Evolutionary conservation across 2,797 vertebrate species (phyloP).

Genomic region (Potorous gilbertii): DNA sequence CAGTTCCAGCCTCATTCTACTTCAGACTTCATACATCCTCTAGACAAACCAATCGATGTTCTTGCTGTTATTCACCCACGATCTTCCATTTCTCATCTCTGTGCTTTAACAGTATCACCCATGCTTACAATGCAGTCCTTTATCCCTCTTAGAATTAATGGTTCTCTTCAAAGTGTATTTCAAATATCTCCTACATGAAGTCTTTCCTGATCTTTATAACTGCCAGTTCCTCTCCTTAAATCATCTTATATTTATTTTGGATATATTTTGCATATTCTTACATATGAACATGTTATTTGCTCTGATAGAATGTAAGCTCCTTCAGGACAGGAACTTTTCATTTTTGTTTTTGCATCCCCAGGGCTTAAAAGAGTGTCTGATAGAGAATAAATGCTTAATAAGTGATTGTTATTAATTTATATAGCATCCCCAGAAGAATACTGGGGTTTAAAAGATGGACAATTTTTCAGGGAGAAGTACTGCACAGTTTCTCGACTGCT

Average conservation of each 20-base stretch:
- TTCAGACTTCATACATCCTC: neutral
- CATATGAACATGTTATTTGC: neutral
- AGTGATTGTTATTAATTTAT: neutral
- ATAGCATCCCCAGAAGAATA: neutral
- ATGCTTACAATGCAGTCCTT: neutral
- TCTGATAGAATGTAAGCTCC: neutral
- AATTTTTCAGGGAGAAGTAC: neutral
- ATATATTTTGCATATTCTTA: neutral
- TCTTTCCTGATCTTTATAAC: neutral
- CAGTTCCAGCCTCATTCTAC: neutral
- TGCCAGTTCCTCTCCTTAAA: neutral
- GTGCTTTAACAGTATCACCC: neutral
- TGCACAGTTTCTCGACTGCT: neutral
- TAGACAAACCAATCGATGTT: neutral
- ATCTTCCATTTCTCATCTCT: neutral
- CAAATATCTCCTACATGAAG: neutral
- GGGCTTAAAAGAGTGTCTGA: neutral
- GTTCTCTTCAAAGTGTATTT: neutral
- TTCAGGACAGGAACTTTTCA: neutral
- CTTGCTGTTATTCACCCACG: neutral
- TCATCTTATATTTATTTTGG: neutral
- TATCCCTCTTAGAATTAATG: neutral
- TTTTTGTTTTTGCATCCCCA: neutral
- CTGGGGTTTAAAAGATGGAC: neutral
- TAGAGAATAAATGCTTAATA: neutral